phyloP scores from a whole-genome alignment of 2,797 vertebrate genomes.

The Anabas testudineus region DNA sequence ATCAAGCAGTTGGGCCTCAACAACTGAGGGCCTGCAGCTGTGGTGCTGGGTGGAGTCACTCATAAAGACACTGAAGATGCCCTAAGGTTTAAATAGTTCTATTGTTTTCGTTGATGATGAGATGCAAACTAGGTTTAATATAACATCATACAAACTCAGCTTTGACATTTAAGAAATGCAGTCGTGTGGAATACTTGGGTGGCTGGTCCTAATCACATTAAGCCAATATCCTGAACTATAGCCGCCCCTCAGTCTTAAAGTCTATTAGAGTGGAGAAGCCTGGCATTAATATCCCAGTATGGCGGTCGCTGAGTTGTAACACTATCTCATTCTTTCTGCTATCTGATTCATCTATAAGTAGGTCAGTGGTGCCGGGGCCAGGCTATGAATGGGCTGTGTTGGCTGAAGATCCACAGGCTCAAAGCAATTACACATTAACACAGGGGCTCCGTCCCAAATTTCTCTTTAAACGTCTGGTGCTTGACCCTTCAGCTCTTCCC shows the following conservation, averaged over 20 bases:
- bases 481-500: slow-evolving; percentile 38
- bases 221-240: slow-evolving; percentile 45
- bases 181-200: slow-evolving; percentile 27
- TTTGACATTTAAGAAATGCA: slow-evolving; percentile 6
- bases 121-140: background rate
- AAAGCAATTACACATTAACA: slow-evolving; percentile 74
- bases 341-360: slow-evolving; percentile 83
- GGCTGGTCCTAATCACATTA: slow-evolving; percentile 59
- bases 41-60: slow-evolving; percentile 10
- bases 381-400: slow-evolving; percentile 72
- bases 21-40: slow-evolving; percentile 25
- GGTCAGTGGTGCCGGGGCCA: slow-evolving; percentile 73
- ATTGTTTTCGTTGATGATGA: background rate
- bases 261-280: slow-evolving; percentile 59
- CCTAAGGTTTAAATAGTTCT: background rate
- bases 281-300: slow-evolving; percentile 63
- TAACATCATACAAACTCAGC: background rate
- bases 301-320: slow-evolving; percentile 50
- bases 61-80: background rate
- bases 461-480: slow-evolving; percentile 31
- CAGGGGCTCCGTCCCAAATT: slow-evolving; percentile 56
- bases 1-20: slow-evolving; percentile 17
- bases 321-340: slow-evolving; percentile 54
- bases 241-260: slow-evolving; percentile 54
- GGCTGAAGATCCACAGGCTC: slow-evolving; percentile 63